Base-by-base conservation (phyloP, 2,888 invertebrate species). In the Chalcis sispes region DNA sequence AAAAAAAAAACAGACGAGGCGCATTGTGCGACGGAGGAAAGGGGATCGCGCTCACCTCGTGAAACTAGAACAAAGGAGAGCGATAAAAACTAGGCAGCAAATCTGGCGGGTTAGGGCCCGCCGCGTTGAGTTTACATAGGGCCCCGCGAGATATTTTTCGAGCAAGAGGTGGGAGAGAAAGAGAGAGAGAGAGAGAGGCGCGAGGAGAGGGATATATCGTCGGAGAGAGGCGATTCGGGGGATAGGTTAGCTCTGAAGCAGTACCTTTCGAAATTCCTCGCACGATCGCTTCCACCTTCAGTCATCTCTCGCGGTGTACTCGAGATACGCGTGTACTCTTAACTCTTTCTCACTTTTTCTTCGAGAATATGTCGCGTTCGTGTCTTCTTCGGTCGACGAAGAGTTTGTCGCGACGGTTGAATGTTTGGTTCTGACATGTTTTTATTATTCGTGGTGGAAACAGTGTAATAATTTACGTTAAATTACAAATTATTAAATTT, bases 1-100 rank as follows among this genome's bases (percentile, higher is more conserved):
- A n/a, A 76, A 84, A 84, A 86, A 87, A 87, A 87, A 87, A 87
- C 85, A n/a, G n/a, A 50, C 46, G 85, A 84, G n/a, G n/a, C 85
- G 85, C 87, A 86, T 86, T 87, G 87, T 87, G 81, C 85, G 82
- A 75, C 79, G 83, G 82, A 81, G n/a, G n/a, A 82, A 81, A 82
- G 84, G 85, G 84, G 75, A 56, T 82, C 82, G 54, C 40, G 59
- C 52, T 18, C 52, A 79, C 79, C 77, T 82, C 73, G 81, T 79
- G 83, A 82, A 82, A 82, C 85, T 87, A 87, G 87, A 87, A 87
- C 87, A 87, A 87, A 87, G 85, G 73, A 66, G 64, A 29, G 78
- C 83, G 85, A 86, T 86, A 87, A 86, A 87, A 87, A 86, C 83
- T 86, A 84, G 84, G 84, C 83, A 83, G 20, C 4, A 50, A 20